Conservation (phyloP, 2,888 invertebrate species). For the Microctonus brassicae region DNA sequence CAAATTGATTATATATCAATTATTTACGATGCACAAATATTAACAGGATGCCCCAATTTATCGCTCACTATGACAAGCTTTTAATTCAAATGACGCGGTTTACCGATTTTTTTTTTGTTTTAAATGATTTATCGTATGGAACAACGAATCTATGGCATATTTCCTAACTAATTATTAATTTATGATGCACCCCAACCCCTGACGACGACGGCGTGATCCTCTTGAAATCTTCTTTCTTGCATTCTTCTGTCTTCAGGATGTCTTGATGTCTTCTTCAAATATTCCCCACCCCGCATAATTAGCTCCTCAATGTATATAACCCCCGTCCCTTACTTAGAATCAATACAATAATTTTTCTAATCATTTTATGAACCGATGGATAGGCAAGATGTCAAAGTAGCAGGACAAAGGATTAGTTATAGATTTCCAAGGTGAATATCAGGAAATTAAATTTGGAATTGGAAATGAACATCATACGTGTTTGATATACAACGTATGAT, state of each 20-base stretch:
- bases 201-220: constrained; percentile 55
- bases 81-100: constrained; percentile 27
- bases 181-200: constrained; percentile 10
- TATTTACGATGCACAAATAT: constrained; percentile 1
- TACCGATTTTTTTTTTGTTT: constrained; percentile 14
- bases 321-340: constrained; percentile 46
- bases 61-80: constrained; percentile 15
- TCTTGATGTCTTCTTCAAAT: constrained; percentile 69
- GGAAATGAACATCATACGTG: neutral
- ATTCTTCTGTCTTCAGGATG: constrained; percentile 69
- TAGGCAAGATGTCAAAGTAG: neutral
- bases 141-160: constrained; percentile 38
- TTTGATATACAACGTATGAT: neutral
- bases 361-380: constrained; percentile 31
- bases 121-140: constrained; percentile 9
- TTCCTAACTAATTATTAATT: constrained; percentile 43
- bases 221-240: constrained; percentile 70
- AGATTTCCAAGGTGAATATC: constrained; percentile 1
- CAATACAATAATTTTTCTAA: constrained; percentile 7
- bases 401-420: neutral
- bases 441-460: neutral
- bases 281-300: constrained; percentile 52
- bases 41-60: constrained; percentile 29
- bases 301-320: constrained; percentile 38
- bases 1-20: constrained; percentile 5